phyloP scores from a whole-genome alignment of 2,797 vertebrate species.

The Rhinogobio ventralis region DNA sequence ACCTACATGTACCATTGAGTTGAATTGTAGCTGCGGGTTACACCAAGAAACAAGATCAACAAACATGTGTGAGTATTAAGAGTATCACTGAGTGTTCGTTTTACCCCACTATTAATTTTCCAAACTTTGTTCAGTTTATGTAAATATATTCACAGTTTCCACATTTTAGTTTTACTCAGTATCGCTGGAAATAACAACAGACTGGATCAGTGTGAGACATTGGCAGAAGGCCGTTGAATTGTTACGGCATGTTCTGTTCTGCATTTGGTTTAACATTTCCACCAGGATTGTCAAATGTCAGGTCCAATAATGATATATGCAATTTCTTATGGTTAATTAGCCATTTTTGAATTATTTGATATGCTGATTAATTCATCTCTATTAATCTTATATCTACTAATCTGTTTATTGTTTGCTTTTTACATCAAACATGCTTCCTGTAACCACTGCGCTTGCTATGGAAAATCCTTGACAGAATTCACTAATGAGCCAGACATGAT shows the following conservation, averaged over 20 bases:
- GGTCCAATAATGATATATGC: neutral
- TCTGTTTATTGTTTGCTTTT: neutral
- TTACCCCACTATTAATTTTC: neutral
- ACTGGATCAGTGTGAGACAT: neutral
- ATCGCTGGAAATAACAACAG: neutral
- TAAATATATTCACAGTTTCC: slow-evolving; percentile 6
- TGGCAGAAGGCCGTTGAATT: slow-evolving; percentile 8
- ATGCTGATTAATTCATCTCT: neutral
- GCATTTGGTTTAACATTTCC: slow-evolving; percentile 21
- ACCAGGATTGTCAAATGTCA: neutral
- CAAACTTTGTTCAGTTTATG: neutral
- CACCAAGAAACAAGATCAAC: slow-evolving; percentile 30
- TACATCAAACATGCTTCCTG: too few species aligned
- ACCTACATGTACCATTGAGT: slow-evolving; percentile 2
- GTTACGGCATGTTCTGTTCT: slow-evolving; percentile 13
- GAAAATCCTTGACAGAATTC: neutral
- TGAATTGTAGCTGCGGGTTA: slow-evolving; percentile 14
- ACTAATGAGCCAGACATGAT: neutral
- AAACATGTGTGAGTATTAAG: slow-evolving; percentile 19
- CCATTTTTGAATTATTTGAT: neutral
- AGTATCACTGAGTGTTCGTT: slow-evolving; percentile 21
- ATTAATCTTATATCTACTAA: neutral
- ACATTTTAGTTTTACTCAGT: neutral
- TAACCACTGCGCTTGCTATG: neutral
- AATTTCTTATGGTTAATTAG: neutral